Percentiles rank a stretch among this genome's conserved stretches.
These are phyloP conservation scores for Epinotia bilunana DNA, from an alignment of 2,888 invertebrate genomes.

Conservation along the genomic window DNA sequence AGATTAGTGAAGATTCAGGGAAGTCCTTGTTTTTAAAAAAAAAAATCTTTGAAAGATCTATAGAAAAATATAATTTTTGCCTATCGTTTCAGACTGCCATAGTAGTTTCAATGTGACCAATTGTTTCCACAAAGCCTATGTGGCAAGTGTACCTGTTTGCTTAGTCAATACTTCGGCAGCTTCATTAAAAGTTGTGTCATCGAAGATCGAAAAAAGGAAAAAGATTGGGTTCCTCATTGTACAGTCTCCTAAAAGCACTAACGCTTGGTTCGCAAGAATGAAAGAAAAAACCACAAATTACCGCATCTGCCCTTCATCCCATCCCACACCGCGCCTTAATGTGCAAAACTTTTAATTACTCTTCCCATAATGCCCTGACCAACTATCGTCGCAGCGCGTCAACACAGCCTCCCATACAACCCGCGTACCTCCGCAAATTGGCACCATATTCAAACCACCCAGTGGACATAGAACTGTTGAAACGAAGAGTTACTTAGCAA, in stretches of 20 bases:
- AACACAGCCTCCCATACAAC: constrained; percentile 17
- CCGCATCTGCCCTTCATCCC: constrained; percentile 32
- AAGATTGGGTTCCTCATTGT: background rate
- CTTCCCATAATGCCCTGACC: constrained; percentile 37
- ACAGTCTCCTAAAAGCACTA: background rate
- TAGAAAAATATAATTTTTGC: too few species aligned
- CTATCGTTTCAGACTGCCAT: too few species aligned
- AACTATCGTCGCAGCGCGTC: constrained; percentile 15
- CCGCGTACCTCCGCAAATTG: constrained; percentile 29
- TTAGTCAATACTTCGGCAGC: too few species aligned
- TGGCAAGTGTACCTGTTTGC: too few species aligned
- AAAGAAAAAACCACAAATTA: constrained; percentile 20
- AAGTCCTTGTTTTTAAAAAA: too few species aligned
- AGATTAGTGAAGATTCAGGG: too few species aligned
- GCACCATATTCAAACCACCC: constrained; percentile 27
- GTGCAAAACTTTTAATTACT: constrained; percentile 45
- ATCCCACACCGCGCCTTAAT: constrained; percentile 42
- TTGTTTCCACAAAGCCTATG: too few species aligned
- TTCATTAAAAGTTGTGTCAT: background rate
- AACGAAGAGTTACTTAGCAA: background rate
- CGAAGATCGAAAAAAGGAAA: background rate
- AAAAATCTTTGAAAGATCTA: too few species aligned
- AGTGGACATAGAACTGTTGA: background rate
- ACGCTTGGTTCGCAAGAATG: constrained; percentile 1
- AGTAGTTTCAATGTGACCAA: too few species aligned